Conservation (phyloP, 1,140 invertebrate genomes). For the Theocolax elegans region DNA sequence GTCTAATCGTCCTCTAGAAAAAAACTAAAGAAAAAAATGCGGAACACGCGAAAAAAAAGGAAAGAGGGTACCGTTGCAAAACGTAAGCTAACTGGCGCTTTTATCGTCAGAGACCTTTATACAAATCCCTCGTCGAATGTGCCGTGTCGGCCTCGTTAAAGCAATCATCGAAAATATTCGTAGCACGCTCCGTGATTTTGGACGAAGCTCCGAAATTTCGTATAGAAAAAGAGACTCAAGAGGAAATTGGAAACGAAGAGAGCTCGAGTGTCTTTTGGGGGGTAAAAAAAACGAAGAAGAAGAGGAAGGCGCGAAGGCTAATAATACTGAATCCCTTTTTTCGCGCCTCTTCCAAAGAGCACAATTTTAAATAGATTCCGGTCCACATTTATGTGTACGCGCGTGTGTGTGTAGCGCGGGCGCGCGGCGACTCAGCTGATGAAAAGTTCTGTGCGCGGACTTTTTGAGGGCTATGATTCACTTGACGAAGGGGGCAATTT, state of each 20-base stretch:
- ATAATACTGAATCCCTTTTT: conserved; percentile 24
- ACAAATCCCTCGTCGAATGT: conserved; percentile 26
- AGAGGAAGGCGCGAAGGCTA: background rate
- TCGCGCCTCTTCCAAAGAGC: background rate
- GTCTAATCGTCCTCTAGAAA: background rate
- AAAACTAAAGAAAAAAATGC: background rate
- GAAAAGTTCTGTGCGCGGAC: background rate
- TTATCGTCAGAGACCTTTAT: conserved; percentile 17
- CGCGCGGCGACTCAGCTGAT: background rate
- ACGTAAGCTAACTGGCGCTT: conserved; percentile 12
- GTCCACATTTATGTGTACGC: background rate
- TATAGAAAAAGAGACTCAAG: background rate
- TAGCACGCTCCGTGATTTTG: conserved; percentile 16
- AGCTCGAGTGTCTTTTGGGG: background rate
- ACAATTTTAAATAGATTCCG: conserved; percentile 36
- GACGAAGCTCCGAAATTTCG: no score
- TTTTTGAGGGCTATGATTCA: conserved; percentile 18
- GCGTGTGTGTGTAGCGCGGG: background rate
- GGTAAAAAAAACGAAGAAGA: background rate
- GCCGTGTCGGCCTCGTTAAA: conserved; percentile 24
- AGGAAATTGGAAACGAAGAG: background rate
- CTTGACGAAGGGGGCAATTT: background rate
- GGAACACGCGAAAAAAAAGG: background rate
- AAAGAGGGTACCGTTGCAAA: background rate
- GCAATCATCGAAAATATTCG: conserved; percentile 38